Evolutionary conservation across 2,113 vertebrate genomes (phyloP).

Genomic region (Microtus pennsylvanicus): DNA sequence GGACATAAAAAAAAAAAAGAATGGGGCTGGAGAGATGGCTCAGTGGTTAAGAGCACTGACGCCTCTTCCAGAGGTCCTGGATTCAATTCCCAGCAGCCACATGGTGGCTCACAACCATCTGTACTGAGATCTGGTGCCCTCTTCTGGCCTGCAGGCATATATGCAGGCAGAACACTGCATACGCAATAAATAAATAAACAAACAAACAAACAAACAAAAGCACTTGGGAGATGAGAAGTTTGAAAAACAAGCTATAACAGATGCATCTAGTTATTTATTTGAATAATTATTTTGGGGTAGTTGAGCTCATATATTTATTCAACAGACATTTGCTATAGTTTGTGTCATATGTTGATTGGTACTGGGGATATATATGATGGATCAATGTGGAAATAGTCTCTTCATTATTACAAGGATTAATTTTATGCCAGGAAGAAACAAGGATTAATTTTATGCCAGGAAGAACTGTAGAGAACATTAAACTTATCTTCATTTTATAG

Average conservation of each 20-base stretch:
- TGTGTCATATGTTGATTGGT: conserved; percentile 10
- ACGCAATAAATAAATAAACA: too few species aligned
- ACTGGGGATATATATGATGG: background rate
- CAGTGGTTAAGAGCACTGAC: too few species aligned
- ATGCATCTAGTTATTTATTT: background rate
- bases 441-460: conserved; percentile 31
- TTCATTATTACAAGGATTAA: conserved; percentile 40
- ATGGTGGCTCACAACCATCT: too few species aligned
- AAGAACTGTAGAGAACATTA: conserved; percentile 25
- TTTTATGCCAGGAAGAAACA: conserved; percentile 31
- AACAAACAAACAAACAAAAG: background rate
- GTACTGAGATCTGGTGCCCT: too few species aligned
- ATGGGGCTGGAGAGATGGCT: too few species aligned
- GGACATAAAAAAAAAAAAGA: too few species aligned
- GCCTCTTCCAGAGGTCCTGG: too few species aligned
- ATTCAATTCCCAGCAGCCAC: too few species aligned
- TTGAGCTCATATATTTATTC: conserved; percentile 57
- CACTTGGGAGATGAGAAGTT: background rate
- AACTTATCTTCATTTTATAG: conserved; percentile 48
- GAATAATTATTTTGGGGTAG: conserved; percentile 31
- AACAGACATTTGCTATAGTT: background rate
- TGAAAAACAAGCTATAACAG: conserved; percentile 6
- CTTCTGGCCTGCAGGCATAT: too few species aligned
- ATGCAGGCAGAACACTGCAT: too few species aligned
- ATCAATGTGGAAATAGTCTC: background rate